Conservation (phyloP, 2,797 vertebrate species). For the Rallus crepitans region DNA sequence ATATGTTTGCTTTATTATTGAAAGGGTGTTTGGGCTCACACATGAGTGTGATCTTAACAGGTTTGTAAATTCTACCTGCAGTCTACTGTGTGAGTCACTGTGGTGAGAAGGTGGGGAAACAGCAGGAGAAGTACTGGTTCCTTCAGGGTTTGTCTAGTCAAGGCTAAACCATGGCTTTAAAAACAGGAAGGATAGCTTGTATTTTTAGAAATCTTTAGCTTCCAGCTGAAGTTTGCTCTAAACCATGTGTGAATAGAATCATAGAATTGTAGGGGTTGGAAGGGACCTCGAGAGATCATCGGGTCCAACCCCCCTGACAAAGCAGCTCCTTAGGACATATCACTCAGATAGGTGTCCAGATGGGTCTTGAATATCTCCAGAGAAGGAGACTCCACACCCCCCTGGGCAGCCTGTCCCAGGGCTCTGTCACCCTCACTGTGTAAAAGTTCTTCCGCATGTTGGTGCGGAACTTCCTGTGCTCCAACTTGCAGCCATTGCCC, state of each 20-base stretch:
- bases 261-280: no score
- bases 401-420: no score
- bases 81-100: background rate
- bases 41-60: background rate
- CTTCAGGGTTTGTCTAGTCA: background rate
- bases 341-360: no score
- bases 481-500: no score
- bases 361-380: no score
- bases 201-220: background rate
- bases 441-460: no score
- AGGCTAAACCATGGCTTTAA: background rate
- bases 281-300: no score
- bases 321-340: no score
- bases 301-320: no score
- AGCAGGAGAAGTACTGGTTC: background rate
- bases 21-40: background rate
- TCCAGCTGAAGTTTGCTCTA: background rate
- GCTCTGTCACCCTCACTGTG: no score
- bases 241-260: background rate
- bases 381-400: no score
- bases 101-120: background rate
- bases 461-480: no score
- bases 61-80: background rate
- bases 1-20: background rate
- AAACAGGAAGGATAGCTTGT: background rate